Evolutionary conservation across 2,888 invertebrate species (phyloP), one percentile per base, ranked within the genome.

Genomic region (Trichogramma evanescens): DNA sequence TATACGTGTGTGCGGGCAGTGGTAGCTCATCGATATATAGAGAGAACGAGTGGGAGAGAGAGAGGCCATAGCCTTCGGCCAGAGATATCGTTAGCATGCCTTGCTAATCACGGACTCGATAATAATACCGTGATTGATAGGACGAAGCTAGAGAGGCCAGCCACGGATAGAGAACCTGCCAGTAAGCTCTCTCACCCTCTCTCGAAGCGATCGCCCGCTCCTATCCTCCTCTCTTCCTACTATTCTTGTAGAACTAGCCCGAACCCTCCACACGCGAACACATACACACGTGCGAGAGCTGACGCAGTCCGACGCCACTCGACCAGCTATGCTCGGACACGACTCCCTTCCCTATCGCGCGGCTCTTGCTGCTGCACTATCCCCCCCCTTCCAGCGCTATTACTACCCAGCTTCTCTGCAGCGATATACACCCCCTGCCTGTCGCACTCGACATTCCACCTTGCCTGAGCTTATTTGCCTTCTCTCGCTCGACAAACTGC

Each of bases 61-160:
- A 44, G 44, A 44, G 44, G 48, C 13, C 71, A 69, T 70, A 69
- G 71, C 72, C 74, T 72, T 70, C 70, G 71, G 73, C 73, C 71
- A 72, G 74, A 75, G 74, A 76, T 77, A 76, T 76, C 76, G 76
- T 76, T 76, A 75, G 74, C 76, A 74, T 76, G 76, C 76, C 76
- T 76, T 76, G 75, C 76, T 77, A 77, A 76, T 76, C 75, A 76
- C 73, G 73, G 72, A 72, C 75, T 75, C 76, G 76, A 77, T 77
- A 76, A 76, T 76, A 76, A 75, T 76, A 76, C 73, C 74, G 73
- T 76, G 76, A 76, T 76, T 76, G 76, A 76, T 76, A 74, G 76
- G 73, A 75, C 74, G 76, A 71, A 74, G 71, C 73, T 70, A 71
- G 49, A 26, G 26, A 26, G 26, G 26, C 26, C 26, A 50, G 56